Conservation (phyloP, 2,113 vertebrate genomes). For the Equus quagga region DNA sequence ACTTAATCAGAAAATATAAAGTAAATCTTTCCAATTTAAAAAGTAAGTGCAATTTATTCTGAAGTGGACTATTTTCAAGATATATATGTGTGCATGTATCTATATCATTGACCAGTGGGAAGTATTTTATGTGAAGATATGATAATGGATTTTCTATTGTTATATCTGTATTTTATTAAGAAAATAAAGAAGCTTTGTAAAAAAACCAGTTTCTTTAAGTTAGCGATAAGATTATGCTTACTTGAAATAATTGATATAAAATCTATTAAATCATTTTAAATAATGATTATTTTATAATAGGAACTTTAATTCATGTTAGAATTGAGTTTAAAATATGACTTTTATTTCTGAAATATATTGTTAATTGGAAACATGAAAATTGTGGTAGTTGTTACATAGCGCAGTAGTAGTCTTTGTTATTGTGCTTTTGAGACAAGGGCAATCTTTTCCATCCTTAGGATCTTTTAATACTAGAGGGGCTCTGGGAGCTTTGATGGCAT, state of each 20-base stretch:
- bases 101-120: background rate
- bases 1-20: background rate
- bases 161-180: background rate
- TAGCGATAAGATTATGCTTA: constrained; percentile 21
- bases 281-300: constrained; percentile 47
- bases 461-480: constrained; percentile 89
- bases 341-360: constrained; percentile 42
- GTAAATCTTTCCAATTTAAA: background rate
- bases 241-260: background rate
- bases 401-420: background rate
- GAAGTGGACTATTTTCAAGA: background rate
- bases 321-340: constrained; percentile 43
- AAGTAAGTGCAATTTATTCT: background rate
- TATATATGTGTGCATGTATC: background rate
- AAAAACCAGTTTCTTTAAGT: background rate
- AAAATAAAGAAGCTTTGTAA: background rate
- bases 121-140: background rate
- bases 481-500: constrained; percentile 95
- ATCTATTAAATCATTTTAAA: background rate
- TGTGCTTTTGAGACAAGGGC: constrained; percentile 2
- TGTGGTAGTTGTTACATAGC: background rate
- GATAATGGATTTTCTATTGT: background rate
- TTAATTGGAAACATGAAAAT: constrained; percentile 34
- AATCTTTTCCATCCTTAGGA: constrained; percentile 78
- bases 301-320: constrained; percentile 48